Base-by-base conservation (phyloP, 2,888 invertebrate genomes). In the Papilio protenor region DNA sequence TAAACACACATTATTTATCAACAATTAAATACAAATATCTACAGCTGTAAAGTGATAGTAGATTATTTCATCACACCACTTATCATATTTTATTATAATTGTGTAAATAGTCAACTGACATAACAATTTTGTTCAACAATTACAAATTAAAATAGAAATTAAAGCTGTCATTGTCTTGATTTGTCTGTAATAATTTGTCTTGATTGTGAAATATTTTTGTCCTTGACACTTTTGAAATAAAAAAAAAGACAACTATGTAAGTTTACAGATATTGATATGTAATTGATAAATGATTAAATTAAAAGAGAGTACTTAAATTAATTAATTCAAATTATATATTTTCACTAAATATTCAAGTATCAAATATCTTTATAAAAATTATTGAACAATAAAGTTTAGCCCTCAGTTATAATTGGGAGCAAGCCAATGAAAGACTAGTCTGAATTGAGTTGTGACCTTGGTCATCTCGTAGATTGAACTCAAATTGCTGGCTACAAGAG, bases 401-500 rank as follows among this genome's bases (percentile, higher is more conserved):
- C 94, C 94, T 95, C 95, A 95, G 95, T 82, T 84, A 78, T 79
- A 81, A 78, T 73, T 87, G 92, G 91, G 92, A 92, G 91, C 90
- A 90, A 92, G 95, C 95, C 96, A 96, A 96, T 95, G 93, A 95
- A 96, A 97, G 96, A 97, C 95, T 97, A 97, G 97, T 97, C 97
- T 97, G 97, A 97, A 97, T 97, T 97, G 97, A 97, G 97, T 97
- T 97, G 92, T 96, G 94, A 94, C 91, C 87, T 52, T 81, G 82
- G 88, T 91, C 95, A 96, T 95, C 96, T 96, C 95, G 96, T 96
- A 96, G 93, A 97, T 97, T 96, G 92, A 89, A 96, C 97, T 97
- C 90, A 97, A 97, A 96, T 80, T 85, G 97, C 97, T 91, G 95
- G 96, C 95, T 95, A 95, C 95, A 90, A 95, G 96, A 95, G 96